Evolutionary conservation across 2,888 invertebrate genomes (phyloP), one percentile per base, ranked within the genome.

Genomic region (Hypomecis atomaria): DNA sequence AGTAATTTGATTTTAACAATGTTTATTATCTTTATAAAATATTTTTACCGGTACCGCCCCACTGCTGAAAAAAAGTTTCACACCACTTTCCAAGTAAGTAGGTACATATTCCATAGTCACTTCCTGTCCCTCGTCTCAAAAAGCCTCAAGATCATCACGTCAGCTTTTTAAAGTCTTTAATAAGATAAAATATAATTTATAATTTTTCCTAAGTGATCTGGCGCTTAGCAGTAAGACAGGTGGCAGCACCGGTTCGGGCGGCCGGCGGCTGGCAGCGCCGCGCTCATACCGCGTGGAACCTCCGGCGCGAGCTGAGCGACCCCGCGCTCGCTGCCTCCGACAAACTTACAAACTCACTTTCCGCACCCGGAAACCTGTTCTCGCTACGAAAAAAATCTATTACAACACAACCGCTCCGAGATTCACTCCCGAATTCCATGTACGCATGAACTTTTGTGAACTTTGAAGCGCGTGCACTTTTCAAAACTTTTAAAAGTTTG

Each of bases 281-380:
- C 86, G 80, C 77, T 79, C 84, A 81, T 74, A 86, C 76, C 88
- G 89, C 84, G 85, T 80, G 84, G 77, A 80, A 79, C 85, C 84
- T 81, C 78, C 73, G 71, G 73, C 81, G 85, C 80, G 82, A 78
- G 84, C 76, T 83, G 84, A 79, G 83, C 77, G 70, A 76, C 69
- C 71, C 71, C 71, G 67, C 79, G 77, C 78, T 76, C 76, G 77
- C 77, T 74, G 73, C 72, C 70, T 79, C 77, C 76, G 79, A 81
- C 78, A 84, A 89, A 89, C 87, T 90, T 89, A 79, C 77, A 84
- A 88, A 87, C 84, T 87, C 84, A 82, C 85, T 86, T 88, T 86
- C 80, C 82, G 81, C 76, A 77, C 78, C 69, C 81, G 75, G 76
- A 86, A 89, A 89, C 89, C 86, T 78, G 87, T 88, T 89, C 74